Evolutionary conservation across 2,797 vertebrate genomes (phyloP).

Genomic region (Enteromius fasciolatus): DNA sequence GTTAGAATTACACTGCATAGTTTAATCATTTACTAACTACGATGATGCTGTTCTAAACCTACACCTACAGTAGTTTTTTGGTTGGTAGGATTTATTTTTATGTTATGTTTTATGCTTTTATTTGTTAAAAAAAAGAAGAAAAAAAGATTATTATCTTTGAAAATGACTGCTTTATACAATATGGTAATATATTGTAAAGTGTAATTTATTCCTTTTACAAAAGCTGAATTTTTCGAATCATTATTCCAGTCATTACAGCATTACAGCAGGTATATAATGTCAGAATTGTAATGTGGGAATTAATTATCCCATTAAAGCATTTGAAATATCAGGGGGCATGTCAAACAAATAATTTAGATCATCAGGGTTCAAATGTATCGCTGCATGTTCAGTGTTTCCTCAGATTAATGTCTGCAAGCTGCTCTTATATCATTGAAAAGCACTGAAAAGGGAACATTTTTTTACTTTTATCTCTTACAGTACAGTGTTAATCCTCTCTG

Average conservation of each 20-base stretch:
- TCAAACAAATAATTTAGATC: neutral
- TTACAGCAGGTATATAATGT: neutral
- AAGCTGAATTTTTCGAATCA: neutral
- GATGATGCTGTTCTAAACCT: neutral
- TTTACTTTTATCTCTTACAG: neutral
- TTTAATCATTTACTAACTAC: neutral
- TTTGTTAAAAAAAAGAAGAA: neutral
- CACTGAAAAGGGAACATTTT: neutral
- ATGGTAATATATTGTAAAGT: neutral
- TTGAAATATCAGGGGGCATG: too few relatives aligned
- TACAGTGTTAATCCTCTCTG: neutral
- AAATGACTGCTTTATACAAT: neutral
- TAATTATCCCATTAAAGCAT: neutral
- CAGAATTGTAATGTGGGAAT: neutral
- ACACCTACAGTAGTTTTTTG: neutral
- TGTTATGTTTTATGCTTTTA: neutral
- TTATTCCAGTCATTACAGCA: neutral
- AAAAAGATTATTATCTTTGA: neutral
- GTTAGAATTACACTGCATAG: neutral
- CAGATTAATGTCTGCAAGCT: neutral
- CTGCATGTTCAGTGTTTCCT: neutral
- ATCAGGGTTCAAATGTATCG: neutral
- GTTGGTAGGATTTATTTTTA: neutral
- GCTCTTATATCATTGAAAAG: neutral
- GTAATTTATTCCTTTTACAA: neutral